Base-by-base conservation (phyloP, 1,140 invertebrate species). In the Rhagoletis zephyria region DNA sequence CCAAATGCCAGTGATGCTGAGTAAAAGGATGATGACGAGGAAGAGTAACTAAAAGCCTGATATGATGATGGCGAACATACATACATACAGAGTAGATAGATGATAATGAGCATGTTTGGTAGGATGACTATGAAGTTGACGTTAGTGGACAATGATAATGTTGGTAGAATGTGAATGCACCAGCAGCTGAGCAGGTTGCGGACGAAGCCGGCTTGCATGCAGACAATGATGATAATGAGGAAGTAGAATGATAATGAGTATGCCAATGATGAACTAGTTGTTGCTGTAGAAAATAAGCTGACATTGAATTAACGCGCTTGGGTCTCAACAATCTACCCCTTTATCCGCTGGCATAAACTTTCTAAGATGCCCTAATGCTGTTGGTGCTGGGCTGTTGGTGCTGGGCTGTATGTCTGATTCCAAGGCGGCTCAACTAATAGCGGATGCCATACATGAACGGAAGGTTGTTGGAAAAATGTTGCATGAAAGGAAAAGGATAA, bases 401-500 rank as follows among this genome's bases (percentile, higher is more conserved):
- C 61, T 63, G 10, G 9, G 9, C 12, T 63, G 61, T 4, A 1
- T 63, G 61, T n/a, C 30, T 30, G 30, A 0, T 30, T 30, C 30
- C 30, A 30, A 63, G 16, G n/a, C 61, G n/a, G 4, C 42, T 61
- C 59, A 64, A 2, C 51, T n/a, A 86, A 61, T n/a, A 10, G n/a
- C 12, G 59, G 59, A 86, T 63, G 85, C 16, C 10, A 40, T 30
- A n/a, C n/a, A n/a, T 42, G 51, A 63, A 86, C 10, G 85, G 12
- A 61, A 40, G 30, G n/a, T 48, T 59, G 59, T 40, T 86, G 85
- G 51, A 19, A 51, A 81, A 81, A 30, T 30, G 30, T 30, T 81
- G 60, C 30, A 63, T 65, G 85, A 86, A 56, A 81, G 74, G 30
- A 65, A 86, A 63, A 86, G 85, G 85, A 86, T 63, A 86, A 63